Base-by-base conservation (phyloP, 2,888 invertebrate genomes). In the Tetranychus truncatus region DNA sequence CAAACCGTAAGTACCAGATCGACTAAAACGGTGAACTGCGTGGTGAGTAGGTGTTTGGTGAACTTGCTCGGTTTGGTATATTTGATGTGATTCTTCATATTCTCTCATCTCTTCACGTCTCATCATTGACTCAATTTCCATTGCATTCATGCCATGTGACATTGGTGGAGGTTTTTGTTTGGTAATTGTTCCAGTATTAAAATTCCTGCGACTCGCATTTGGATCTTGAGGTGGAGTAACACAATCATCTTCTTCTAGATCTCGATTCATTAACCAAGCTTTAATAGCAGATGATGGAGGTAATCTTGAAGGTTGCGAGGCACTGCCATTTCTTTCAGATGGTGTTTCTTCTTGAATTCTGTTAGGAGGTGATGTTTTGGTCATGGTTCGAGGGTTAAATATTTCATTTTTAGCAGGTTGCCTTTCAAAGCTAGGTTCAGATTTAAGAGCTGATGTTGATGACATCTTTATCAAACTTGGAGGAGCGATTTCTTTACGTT, bases 161-260 rank as follows among this genome's bases (percentile, higher is more conserved):
- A 20, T 69, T 69, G 20, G 69, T 5, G 34, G 20, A 6, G 69
- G 69, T 11, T 24, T 69, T 69, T 69, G 69, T 69, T 69, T 69
- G 20, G 69, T 69, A 11, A 69, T 69, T 24, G 69, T 69, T 69
- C 69, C 69, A 69, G 69, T 24, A 69, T 69, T 69, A 8, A 69
- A 24, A 18, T 20, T 24, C 20, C 34, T n/a, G 18, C 69, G 20
- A 21, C 20, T 24, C 11, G 34, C 6, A 69, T 69, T 69, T 11
- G 69, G 34, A 69, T 24, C 69, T 11, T 11, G 21, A 5, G 69
- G 69, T 69, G 69, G 69, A 11, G 69, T 69, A 11, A 6, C 4
- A 69, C 11, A 20, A 20, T 69, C 69, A 20, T 69, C 21, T 24
- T 69, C 69, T 24, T 24, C 21, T 24, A 11, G 24, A 20, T 69